Conservation (phyloP, 2,797 vertebrate genomes). For the Sebastes minor region DNA sequence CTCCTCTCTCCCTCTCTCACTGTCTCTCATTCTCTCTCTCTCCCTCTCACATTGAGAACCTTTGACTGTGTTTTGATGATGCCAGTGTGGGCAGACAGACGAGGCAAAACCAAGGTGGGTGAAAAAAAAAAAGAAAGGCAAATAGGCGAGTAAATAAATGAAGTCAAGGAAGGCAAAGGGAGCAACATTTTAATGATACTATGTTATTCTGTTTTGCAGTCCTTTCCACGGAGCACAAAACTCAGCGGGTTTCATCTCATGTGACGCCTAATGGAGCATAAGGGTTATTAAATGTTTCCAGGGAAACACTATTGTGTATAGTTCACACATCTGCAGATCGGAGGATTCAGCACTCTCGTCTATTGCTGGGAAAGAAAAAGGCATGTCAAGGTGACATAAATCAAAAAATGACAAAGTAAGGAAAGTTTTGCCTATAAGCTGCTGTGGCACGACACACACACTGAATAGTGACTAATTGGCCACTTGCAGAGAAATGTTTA, state of each 20-base stretch:
- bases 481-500: conserved; percentile 60
- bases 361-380: conserved; percentile 61
- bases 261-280: conserved; percentile 79
- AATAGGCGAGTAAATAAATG: conserved; percentile 73
- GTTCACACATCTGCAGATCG: conserved; percentile 66
- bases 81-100: conserved; percentile 68
- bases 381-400: conserved; percentile 74
- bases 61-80: conserved; percentile 76
- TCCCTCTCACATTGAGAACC: conserved; percentile 47
- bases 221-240: conserved; percentile 46
- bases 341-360: conserved; percentile 60
- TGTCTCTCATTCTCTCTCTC: conserved; percentile 39
- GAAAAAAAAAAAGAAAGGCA: conserved; percentile 52
- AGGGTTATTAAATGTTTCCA: conserved; percentile 80
- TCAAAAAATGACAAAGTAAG: conserved; percentile 23
- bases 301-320: conserved; percentile 54
- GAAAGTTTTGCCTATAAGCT: conserved; percentile 62
- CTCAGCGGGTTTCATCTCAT: conserved; percentile 74
- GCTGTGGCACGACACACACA: conserved; percentile 40
- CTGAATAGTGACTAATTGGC: conserved; percentile 73
- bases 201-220: conserved; percentile 66
- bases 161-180: conserved; percentile 59
- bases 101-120: conserved; percentile 50
- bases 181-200: conserved; percentile 79
- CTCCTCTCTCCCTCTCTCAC: conserved; percentile 52